A percentile compares a stretch with the other conserved stretches of the same genome.
Evolutionary conservation across 2,888 invertebrate genomes (phyloP).

Genomic region (Calameuta pallipes): DNA sequence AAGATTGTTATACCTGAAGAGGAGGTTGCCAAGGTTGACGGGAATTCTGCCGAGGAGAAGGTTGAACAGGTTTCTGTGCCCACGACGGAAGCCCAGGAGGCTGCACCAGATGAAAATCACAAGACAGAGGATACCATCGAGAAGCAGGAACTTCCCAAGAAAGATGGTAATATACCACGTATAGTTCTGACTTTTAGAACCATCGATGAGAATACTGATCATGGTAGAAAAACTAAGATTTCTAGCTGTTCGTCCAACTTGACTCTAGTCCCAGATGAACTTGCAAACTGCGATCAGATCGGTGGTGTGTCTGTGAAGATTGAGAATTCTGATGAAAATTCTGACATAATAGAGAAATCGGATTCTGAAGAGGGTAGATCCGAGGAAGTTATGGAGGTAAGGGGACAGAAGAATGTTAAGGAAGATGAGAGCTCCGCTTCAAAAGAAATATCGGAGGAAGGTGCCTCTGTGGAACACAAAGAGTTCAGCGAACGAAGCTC

Average conservation of each 20-base stretch:
- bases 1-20: constrained; percentile 14
- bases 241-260: constrained; percentile 62
- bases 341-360: constrained; percentile 66
- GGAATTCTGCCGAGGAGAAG: constrained; percentile 20
- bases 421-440: constrained; percentile 16
- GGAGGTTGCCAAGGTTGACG: constrained; percentile 11
- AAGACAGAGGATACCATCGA: constrained; percentile 25
- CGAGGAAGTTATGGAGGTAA: constrained; percentile 55
- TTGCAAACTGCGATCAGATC: constrained; percentile 57
- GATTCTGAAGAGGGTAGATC: constrained; percentile 69
- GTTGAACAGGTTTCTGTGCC: background rate
- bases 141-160: constrained; percentile 41
- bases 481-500: constrained; percentile 16
- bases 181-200: constrained; percentile 75
- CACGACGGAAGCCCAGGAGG: background rate
- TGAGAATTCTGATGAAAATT: constrained; percentile 57
- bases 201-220: constrained; percentile 63
- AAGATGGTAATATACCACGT: constrained; percentile 68
- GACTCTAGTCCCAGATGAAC: constrained; percentile 58
- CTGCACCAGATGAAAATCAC: background rate
- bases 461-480: constrained; percentile 25
- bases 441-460: constrained; percentile 28
- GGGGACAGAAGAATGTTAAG: constrained; percentile 21
- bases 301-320: constrained; percentile 64
- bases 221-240: constrained; percentile 61